phyloP scores from a whole-genome alignment of 2,888 invertebrate species.

The Anorthoa munda region DNA sequence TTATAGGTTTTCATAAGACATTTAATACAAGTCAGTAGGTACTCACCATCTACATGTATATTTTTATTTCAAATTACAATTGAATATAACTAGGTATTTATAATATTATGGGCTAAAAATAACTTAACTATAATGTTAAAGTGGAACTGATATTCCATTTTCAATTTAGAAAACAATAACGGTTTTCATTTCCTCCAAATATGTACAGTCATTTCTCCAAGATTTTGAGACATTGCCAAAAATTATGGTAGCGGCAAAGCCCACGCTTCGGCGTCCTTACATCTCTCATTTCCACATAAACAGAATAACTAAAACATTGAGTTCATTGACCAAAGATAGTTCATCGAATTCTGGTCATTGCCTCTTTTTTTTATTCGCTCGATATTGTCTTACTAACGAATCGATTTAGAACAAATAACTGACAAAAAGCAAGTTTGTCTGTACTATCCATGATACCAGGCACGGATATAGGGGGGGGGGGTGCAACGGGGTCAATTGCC shows the following conservation, averaged over 20 bases:
- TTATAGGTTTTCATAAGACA: too few relatives aligned
- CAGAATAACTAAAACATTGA: conserved; percentile 1
- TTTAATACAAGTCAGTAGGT: too few relatives aligned
- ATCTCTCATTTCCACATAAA: background rate
- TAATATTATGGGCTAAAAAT: too few relatives aligned
- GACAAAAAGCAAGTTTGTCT: too few relatives aligned
- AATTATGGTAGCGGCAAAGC: background rate
- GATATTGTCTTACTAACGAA: background rate
- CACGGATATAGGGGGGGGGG: too few relatives aligned
- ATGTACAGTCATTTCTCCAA: background rate
- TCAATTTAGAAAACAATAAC: background rate
- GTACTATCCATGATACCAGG: too few relatives aligned
- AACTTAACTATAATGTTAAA: background rate
- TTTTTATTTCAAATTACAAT: too few relatives aligned
- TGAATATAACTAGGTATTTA: too few relatives aligned
- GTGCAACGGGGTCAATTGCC: too few relatives aligned
- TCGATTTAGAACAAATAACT: background rate
- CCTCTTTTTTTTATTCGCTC: background rate
- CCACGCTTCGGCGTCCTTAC: background rate
- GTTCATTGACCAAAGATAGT: conserved; percentile 18
- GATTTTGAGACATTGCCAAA: conserved; percentile 31
- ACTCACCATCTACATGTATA: too few relatives aligned
- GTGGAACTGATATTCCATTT: background rate
- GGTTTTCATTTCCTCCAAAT: background rate
- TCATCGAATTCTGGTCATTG: conserved; percentile 8